Conservation (phyloP, 2,113 vertebrate species). For the Heloderma charlesbogerti region DNA sequence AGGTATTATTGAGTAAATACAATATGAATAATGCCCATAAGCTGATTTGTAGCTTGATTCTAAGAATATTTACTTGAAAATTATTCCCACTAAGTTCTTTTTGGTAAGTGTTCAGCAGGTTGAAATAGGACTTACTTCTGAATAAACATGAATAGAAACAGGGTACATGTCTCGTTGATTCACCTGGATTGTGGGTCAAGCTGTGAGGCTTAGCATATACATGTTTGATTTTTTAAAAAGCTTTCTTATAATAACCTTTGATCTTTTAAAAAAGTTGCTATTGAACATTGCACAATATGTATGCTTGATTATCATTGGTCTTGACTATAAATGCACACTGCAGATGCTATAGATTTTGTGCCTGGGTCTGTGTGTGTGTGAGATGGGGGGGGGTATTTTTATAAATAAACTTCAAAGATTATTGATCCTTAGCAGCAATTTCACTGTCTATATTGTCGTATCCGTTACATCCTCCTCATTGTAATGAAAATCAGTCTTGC, state of each 20-base stretch:
- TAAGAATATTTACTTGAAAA: constrained; percentile 18
- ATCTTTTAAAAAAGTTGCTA: not conserved
- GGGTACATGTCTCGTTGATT: not conserved
- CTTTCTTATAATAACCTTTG: not conserved
- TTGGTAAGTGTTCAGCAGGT: not conserved
- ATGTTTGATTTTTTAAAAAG: not conserved
- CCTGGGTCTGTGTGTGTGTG: not conserved
- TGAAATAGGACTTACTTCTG: not conserved
- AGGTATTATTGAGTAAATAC: not conserved
- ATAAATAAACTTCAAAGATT: constrained; percentile 13
- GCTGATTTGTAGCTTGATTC: constrained; percentile 10
- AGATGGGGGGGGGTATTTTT: not conserved
- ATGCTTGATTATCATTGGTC: not conserved
- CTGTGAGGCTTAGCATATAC: constrained; percentile 30
- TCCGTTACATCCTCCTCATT: not conserved
- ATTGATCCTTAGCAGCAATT: constrained; percentile 25
- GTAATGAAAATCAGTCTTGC: constrained; percentile 15
- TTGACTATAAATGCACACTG: not conserved
- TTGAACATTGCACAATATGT: not conserved
- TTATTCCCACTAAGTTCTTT: not conserved
- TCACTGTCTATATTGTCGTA: not conserved
- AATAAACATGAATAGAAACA: not conserved
- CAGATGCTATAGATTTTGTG: not conserved
- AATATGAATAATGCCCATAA: not conserved
- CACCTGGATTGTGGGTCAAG: not conserved